Percentiles rank a stretch among this genome's conserved stretches.
Evolutionary conservation across 2,113 vertebrate genomes (phyloP).

Genomic region (Percina caprodes): DNA sequence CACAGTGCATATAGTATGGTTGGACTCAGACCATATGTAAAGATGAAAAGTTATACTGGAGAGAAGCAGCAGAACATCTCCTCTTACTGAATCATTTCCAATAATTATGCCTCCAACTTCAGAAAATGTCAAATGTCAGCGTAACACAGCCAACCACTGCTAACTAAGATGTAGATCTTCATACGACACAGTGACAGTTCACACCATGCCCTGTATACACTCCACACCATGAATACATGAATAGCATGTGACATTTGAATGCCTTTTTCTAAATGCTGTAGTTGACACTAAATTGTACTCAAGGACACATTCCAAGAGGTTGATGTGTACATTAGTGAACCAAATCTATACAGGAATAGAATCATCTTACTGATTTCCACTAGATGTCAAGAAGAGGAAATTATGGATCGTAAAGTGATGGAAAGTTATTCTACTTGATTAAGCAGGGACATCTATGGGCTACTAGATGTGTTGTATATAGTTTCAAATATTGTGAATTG

Average conservation of each 20-base stretch:
- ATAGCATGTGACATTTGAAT: not conserved
- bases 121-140: not conserved
- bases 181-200: not conserved
- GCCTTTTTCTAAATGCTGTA: not conserved
- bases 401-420: not conserved
- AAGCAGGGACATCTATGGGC: not conserved
- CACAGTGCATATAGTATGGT: not conserved
- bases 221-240: not conserved
- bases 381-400: not conserved
- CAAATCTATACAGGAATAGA: not conserved
- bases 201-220: not conserved
- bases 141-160: not conserved
- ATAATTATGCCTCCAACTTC: not conserved
- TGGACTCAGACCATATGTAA: not conserved
- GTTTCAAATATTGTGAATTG: not conserved
- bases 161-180: not conserved
- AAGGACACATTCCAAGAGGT: not conserved
- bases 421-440: not conserved
- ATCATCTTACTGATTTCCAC: not conserved
- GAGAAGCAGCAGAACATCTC: not conserved
- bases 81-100: not conserved
- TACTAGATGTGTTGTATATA: not conserved
- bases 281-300: not conserved
- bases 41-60: not conserved
- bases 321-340: not conserved